Evolutionary conservation across 2,888 invertebrate genomes (phyloP), one percentile per base, ranked within the genome.

Genomic region (Polyommatus iphigenia): DNA sequence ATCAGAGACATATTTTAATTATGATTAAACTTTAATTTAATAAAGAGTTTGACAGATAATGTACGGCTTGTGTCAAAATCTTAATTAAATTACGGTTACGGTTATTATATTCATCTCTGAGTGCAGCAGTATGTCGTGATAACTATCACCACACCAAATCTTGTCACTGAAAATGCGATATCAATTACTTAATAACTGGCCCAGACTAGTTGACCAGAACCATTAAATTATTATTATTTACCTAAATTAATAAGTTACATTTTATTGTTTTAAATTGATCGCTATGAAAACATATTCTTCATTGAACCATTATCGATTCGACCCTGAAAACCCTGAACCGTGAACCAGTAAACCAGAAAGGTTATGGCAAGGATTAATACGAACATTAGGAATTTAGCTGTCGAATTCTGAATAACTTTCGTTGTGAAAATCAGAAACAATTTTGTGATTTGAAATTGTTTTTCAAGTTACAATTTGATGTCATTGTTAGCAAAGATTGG

Each of bases 361-460:
- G 62, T 62, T 62, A 24, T 62, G 24, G 62, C 24, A 62, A 62
- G 62, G 62, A 62, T 62, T 62, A 62, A 24, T 62, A 24, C 13
- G 24, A 62, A 20, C 8, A 62, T 24, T 20, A 62, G 62, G 62
- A 24, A 62, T 62, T 62, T 24, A 13, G 4, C 10, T 24, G 62
- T 24, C 24, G 62, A 24, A 13, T 62, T 24, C 8, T 10, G 20
- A 62, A 24, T 62, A 3, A 62, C 24, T 10, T 62, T 62, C 20
- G 10, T 24, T 24, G 62, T 20, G 3, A 62, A 62, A 62, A 62
- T 62, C 24, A 62, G 24, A 62, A 24, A 62, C 59, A 62, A 62
- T 62, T 62, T 62, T 13, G 20, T 24, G 0, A 62, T 62, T 24
- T 62, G 5, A 24, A 62, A 24, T 20, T 10, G 20, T 62, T 62